Evolutionary conservation across 2,888 invertebrate genomes (phyloP), one percentile per base, ranked within the genome.

Genomic region (Eupelmus urozonus): DNA sequence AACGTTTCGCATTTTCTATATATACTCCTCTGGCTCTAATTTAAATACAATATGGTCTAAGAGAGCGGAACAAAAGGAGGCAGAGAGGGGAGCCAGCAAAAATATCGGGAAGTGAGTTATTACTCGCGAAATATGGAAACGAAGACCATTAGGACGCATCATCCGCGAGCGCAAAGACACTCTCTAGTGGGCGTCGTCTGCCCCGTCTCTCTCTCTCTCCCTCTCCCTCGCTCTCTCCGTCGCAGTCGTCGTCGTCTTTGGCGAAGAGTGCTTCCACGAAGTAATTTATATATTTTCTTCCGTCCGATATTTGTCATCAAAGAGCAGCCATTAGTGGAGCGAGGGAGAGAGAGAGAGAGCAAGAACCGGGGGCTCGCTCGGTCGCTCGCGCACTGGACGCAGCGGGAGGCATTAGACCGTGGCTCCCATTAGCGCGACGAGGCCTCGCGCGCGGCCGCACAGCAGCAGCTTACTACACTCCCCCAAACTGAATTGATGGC

Each of bases 201-300:
- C 18, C 13, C n/a, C 60, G 29, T 60, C 63, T 20, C 27, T 2
- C n/a, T n/a, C n/a, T n/a, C n/a, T n/a, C n/a, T n/a, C n/a, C n/a
- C 11, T 40, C 40, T 40, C 11, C 40, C 34, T 51, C 51, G 66
- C 20, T 18, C 27, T 9, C 9, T 34, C 13, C n/a, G 66, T 70
- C 25, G 57, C 40, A 34, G 45, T 23, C 69, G 34, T 45, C 49
- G 65, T 49, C 77, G 79, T 82, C 83, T 82, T 83, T 72, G 82
- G 75, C 79, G 79, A 82, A 81, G n/a, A n/a, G 84, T 84, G 84
- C 85, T 85, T 85, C 82, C 82, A 81, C 82, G 81, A 82, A 84
- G 85, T 88, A 88, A 89, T 89, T 89, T 89, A 89, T 89, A 88
- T 88, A 87, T 89, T 89, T 89, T 86, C 88, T 86, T 88, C 86